Base-by-base conservation (phyloP, 1,140 invertebrate species). In the Pseudoatta argentina region DNA sequence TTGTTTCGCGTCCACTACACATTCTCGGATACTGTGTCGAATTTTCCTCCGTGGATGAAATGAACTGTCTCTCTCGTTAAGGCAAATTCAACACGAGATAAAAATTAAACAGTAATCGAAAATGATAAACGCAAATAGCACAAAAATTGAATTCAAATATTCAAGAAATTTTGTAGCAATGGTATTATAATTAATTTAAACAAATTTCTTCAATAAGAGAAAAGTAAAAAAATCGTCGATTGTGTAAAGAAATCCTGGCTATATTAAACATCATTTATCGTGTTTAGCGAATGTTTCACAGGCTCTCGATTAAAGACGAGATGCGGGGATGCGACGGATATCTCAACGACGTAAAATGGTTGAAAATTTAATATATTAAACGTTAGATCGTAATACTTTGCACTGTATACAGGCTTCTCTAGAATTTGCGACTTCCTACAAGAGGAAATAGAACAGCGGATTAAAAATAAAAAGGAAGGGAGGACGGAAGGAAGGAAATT, bases 91-190 rank as follows among this genome's bases (percentile, higher is more conserved):
- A 24, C 30, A 7, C 12, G 18, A 59, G 27, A 59, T 53, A 51
- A 69, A 44, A 57, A 79, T 48, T 24, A 8, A 12, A 30, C 27
- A 1, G 27, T 12, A 10, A 71, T 71, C 12, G n/a, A n/a, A 63
- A 72, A 1, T 24, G 8, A 39, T 51, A 14, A 0, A 55, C 0
- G 57, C 8, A 1, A 21, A 16, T 0, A 57, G 27, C n/a, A 39
- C 1, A 4, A 61, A 72, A 72, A 51, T 51, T 24, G 18, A 88
- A 86, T 86, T 72, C 72, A 71, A 69, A 75, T 39, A 72, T 39
- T 51, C 66, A n/a, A 48, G 57, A 12, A 73, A 57, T 69, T 55
- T 1, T 14, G 0, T 16, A 30, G 3, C 14, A 27, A 34, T 14
- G n/a, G 1, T 44, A 34, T 34, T 34, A 34, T 6, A 55, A 53